Conservation (phyloP, 1,140 invertebrate genomes). For the Lucilia cuprina region DNA sequence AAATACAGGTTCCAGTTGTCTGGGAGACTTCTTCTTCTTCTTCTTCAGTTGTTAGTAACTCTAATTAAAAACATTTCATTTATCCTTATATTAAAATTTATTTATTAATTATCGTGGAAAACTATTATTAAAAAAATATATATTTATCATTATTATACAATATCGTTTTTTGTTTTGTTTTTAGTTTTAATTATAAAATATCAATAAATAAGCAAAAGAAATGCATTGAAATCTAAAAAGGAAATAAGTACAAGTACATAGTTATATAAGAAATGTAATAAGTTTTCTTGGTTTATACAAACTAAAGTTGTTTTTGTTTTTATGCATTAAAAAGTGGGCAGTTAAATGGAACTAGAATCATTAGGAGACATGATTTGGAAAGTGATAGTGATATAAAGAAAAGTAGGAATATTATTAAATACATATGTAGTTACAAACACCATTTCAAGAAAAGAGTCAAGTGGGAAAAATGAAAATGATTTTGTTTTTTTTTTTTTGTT, state of each 20-base stretch:
- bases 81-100: not conserved
- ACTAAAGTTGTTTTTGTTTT: too few relatives aligned
- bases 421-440: not conserved
- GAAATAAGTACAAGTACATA: not conserved
- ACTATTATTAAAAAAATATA: slow-evolving; percentile 4
- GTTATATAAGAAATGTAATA: too few relatives aligned
- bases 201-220: slow-evolving; percentile 17
- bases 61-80: too few relatives aligned
- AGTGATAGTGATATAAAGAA: not conserved
- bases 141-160: slow-evolving; percentile 1
- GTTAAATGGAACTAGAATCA: too few relatives aligned
- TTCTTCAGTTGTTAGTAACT: too few relatives aligned
- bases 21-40: too few relatives aligned
- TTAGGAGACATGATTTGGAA: not conserved
- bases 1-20: too few relatives aligned
- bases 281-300: too few relatives aligned
- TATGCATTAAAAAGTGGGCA: too few relatives aligned
- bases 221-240: not conserved
- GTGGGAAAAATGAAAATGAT: not conserved
- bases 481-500: too few relatives aligned
- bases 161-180: not conserved
- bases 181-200: slow-evolving; percentile 7
- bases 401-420: not conserved
- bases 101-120: not conserved
- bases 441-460: not conserved